These are phyloP conservation scores for Andrena praecox DNA, from an alignment of 2,888 invertebrate genomes.

Conservation along the genomic window DNA sequence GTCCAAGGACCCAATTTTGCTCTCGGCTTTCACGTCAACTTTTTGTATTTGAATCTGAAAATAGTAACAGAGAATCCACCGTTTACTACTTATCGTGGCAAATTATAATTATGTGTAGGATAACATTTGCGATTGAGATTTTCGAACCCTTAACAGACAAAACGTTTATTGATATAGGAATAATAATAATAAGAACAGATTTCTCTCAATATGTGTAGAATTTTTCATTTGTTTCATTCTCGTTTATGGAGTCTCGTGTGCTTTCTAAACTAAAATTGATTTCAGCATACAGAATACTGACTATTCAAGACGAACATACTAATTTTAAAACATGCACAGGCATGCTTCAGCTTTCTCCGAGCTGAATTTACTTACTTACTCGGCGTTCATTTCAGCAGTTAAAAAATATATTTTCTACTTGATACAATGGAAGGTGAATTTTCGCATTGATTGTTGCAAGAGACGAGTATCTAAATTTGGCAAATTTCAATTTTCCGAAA, in stretches of 20 bases:
- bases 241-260: slow-evolving; percentile 13
- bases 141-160: background rate
- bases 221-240: background rate
- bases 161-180: background rate
- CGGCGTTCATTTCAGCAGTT: slow-evolving; percentile 21
- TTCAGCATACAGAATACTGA: slow-evolving; percentile 3
- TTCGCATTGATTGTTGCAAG: slow-evolving; percentile 5
- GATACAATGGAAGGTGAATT: slow-evolving; percentile 29
- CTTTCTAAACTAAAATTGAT: slow-evolving; percentile 39
- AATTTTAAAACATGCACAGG: slow-evolving; percentile 63
- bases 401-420: slow-evolving; percentile 33
- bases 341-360: slow-evolving; percentile 57
- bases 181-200: background rate
- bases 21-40: slow-evolving; percentile 95
- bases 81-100: background rate
- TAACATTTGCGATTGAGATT: background rate
- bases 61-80: slow-evolving; percentile 68
- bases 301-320: slow-evolving; percentile 28
- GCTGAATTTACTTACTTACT: slow-evolving; percentile 57
- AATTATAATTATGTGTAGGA: background rate
- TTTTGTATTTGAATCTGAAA: slow-evolving; percentile 95
- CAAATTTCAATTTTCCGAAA: background rate
- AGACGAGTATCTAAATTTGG: background rate
- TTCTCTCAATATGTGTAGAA: slow-evolving; percentile 2
- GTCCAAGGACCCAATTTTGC: slow-evolving; percentile 96